Conservation (phyloP, 2,888 invertebrate species). For the Pyrochroa serraticornis region DNA sequence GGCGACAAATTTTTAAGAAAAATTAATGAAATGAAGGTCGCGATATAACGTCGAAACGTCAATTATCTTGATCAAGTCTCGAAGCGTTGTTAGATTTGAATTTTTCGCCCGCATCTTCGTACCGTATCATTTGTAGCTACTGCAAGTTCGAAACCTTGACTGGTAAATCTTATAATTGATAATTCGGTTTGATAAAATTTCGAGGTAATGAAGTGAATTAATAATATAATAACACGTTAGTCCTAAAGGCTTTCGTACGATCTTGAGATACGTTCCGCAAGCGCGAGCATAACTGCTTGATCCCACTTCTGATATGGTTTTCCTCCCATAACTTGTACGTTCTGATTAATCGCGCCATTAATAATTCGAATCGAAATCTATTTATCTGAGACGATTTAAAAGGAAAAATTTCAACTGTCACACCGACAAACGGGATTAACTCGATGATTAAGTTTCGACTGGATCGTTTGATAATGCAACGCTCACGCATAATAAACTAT, state of each 20-base stretch:
- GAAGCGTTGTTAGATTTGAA: no score
- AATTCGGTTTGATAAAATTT: neutral
- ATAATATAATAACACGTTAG: constrained; percentile 43
- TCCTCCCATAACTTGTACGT: constrained; percentile 28
- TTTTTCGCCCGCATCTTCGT: no score
- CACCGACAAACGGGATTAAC: neutral
- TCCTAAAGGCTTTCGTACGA: no score
- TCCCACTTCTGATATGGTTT: constrained; percentile 37
- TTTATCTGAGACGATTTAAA: constrained; percentile 32
- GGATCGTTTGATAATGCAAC: constrained; percentile 28
- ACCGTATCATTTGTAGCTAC: no score
- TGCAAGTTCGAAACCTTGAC: no score
- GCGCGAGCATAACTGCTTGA: constrained; percentile 22
- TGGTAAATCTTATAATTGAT: no score
- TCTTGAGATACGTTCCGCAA: no score
- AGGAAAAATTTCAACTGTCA: neutral
- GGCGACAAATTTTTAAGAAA: no score
- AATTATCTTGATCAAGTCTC: no score
- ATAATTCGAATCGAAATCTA: constrained; percentile 43
- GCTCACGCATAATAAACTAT: constrained; percentile 44
- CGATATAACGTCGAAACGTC: no score
- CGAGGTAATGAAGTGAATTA: constrained; percentile 32
- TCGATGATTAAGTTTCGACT: constrained; percentile 1
- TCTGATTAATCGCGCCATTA: constrained; percentile 46
- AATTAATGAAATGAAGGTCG: no score